Evolutionary conservation across 2,113 vertebrate genomes (phyloP).

Genomic region (Hipposideros armiger): DNA sequence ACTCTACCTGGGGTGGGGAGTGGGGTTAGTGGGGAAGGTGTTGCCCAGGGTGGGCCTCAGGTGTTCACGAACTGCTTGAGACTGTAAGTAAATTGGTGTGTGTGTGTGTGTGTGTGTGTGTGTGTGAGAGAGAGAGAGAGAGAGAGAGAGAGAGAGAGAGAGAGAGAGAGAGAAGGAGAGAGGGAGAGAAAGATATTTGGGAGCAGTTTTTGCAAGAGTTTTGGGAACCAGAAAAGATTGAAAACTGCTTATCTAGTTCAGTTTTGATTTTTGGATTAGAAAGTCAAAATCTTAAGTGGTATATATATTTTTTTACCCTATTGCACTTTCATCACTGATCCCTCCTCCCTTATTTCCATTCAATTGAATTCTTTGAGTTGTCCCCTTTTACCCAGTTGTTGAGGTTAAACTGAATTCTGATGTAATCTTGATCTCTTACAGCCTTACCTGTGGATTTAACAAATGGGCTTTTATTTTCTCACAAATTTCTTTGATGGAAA

Average conservation of each 20-base stretch:
- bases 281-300: not conserved
- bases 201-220: constrained; percentile 3
- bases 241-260: not conserved
- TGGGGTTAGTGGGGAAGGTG: not conserved
- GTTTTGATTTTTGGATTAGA: constrained; percentile 40
- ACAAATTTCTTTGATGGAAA: constrained; percentile 11
- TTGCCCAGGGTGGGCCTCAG: not conserved
- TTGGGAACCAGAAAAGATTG: constrained; percentile 29
- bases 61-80: not conserved
- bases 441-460: constrained; percentile 29
- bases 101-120: not conserved
- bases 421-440: not conserved
- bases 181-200: not conserved
- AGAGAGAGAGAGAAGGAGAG: not conserved
- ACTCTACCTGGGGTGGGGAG: not conserved
- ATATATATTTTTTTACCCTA: not conserved
- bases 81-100: not conserved
- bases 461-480: constrained; percentile 31
- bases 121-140: not conserved
- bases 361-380: not conserved
- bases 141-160: no score
- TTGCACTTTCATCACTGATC: not conserved
- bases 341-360: not conserved
- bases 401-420: constrained; percentile 36
- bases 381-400: not conserved